These are phyloP conservation scores for Speoplatyrhinus poulsoni DNA, from an alignment of 2,113 vertebrate species.

Conservation along the genomic window DNA sequence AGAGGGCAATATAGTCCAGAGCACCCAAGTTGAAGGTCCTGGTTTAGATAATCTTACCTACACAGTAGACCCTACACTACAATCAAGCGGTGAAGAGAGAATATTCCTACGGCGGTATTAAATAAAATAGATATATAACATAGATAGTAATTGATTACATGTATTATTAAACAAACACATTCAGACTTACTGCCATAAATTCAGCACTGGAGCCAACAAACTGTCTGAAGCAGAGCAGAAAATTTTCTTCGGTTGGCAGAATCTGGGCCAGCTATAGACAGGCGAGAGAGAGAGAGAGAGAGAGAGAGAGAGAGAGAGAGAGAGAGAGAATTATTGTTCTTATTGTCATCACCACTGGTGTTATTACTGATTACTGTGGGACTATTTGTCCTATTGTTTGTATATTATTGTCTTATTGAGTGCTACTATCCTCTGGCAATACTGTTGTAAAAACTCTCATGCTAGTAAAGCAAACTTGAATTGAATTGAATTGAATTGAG, in stretches of 20 bases:
- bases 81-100: background rate
- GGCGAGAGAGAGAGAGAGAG: slow-evolving; percentile 15
- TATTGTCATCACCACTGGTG: no score
- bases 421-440: no score
- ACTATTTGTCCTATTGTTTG: no score
- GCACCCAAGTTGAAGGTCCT: no score
- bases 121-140: background rate
- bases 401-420: no score
- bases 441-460: no score
- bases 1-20: no score
- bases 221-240: slow-evolving; percentile 95
- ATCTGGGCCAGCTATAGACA: slow-evolving; percentile 91
- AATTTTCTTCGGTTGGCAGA: slow-evolving; percentile 97
- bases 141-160: background rate
- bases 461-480: background rate
- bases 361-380: no score
- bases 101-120: background rate
- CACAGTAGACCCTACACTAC: no score
- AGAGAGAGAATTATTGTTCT: slow-evolving; percentile 22
- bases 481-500: no score
- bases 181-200: slow-evolving; percentile 92
- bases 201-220: slow-evolving; percentile 93
- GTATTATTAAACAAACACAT: slow-evolving; percentile 1
- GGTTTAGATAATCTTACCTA: no score
- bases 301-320: slow-evolving; percentile 33